Conservation (phyloP, 2,113 vertebrate species). For the Chaetura pelagica region DNA sequence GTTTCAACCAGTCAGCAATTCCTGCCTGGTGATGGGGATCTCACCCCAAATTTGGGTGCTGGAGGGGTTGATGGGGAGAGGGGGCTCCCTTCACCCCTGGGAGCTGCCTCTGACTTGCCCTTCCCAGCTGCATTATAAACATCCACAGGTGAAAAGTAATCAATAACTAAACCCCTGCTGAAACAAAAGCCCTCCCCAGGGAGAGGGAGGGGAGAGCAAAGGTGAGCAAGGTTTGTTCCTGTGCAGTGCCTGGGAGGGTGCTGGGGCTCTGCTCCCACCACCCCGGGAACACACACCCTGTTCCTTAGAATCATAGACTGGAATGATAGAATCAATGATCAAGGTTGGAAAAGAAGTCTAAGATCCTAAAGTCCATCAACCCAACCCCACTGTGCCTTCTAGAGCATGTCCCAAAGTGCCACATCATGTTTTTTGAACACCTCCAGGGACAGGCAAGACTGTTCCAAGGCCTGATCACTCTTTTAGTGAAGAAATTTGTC, state of each 20-base stretch:
- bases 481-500: no score
- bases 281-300: no score
- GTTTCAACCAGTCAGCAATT: neutral
- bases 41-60: no score
- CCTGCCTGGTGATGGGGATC: neutral
- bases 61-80: accelerated
- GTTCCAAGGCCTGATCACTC: no score
- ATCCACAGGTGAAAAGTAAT: neutral
- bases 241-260: neutral
- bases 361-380: no score
- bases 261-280: neutral
- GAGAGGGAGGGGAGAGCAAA: neutral
- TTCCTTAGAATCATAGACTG: no score
- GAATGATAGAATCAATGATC: no score
- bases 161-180: neutral
- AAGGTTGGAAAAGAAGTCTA: no score
- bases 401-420: no score
- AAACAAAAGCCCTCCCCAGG: neutral
- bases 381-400: no score
- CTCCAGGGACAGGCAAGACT: no score
- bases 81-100: neutral
- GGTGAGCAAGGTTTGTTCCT: neutral
- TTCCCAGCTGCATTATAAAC: neutral
- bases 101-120: neutral
- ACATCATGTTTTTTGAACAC: no score